Base-by-base conservation (phyloP, 1,140 invertebrate genomes). In the Atopsyche davidsoni region DNA sequence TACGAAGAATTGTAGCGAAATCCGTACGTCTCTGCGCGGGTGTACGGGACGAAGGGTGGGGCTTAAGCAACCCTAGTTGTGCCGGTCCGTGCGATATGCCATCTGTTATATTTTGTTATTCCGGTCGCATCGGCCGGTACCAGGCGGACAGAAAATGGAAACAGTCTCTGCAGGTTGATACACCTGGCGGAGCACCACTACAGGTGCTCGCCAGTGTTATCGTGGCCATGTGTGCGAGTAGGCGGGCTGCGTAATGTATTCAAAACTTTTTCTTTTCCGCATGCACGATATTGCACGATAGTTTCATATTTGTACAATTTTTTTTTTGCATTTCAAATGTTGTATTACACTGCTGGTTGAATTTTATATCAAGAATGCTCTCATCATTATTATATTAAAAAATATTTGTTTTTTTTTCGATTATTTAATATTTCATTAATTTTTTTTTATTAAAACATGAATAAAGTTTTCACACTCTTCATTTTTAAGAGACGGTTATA, bases 61-160 rank as follows among this genome's bases (percentile, higher is more conserved):
- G 25, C 49, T 38, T 49, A 48, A 43, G 35, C 32, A 4, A n/a
- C n/a, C n/a, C n/a, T n/a, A 24, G 35, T 32, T 25, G 36, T 47
- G 23, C 44, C 41, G 41, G 50, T 13, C 55, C 42, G 55, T 50
- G 50, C 51, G 55, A 57, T 53, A 57, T 57, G 51, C 51, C 55
- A 57, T 57, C 55, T 53, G 55, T 57, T 57, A 50, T 53, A 47
- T 53, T 53, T 57, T 57, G 51, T 53, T 57, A 57, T 57, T 57
- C 55, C 31, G 48, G 41, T 50, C 51, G 55, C 55, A 57, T 57
- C 46, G 55, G 35, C 46, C 38, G 43, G 55, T 57, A 46, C 55
- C 46, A 57, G 51, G 55, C 49, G 54, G 49, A 56, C 55, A 55
- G 40, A 55, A 54, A 55, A 49, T 49, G 55, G 55, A 50, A 53